Conservation (phyloP, 2,888 invertebrate species). For the Odontomyia ornata region DNA sequence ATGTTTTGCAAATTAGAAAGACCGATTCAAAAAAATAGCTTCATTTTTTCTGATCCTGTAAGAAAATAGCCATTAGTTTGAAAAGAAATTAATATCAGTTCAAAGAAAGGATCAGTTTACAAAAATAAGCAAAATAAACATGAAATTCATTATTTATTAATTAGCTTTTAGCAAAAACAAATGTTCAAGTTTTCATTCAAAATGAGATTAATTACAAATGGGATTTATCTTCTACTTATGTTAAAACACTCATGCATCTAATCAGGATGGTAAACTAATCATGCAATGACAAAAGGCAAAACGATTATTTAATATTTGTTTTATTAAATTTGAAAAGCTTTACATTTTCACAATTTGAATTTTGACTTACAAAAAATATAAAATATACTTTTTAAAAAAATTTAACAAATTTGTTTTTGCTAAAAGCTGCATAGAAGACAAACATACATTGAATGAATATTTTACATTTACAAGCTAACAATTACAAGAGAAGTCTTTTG, state of each 20-base stretch:
- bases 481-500: not conserved
- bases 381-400: not conserved
- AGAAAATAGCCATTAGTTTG: not conserved
- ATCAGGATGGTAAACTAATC: not conserved
- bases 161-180: slow-evolving; percentile 35
- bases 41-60: slow-evolving; percentile 6
- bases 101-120: not conserved
- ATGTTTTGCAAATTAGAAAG: too few relatives aligned
- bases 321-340: not conserved
- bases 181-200: not conserved
- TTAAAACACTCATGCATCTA: not conserved
- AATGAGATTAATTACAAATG: not conserved
- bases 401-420: not conserved
- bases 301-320: not conserved
- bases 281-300: slow-evolving; percentile 13
- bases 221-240: not conserved
- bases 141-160: not conserved
- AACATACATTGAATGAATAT: too few relatives aligned
- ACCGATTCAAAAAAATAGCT: not conserved
- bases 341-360: not conserved
- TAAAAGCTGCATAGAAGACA: slow-evolving; percentile 3
- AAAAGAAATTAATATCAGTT: not conserved
- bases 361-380: not conserved
- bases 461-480: not conserved
- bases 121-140: not conserved